Base-by-base conservation (phyloP, 2,888 invertebrate genomes). In the Eumerus sabulonum region DNA sequence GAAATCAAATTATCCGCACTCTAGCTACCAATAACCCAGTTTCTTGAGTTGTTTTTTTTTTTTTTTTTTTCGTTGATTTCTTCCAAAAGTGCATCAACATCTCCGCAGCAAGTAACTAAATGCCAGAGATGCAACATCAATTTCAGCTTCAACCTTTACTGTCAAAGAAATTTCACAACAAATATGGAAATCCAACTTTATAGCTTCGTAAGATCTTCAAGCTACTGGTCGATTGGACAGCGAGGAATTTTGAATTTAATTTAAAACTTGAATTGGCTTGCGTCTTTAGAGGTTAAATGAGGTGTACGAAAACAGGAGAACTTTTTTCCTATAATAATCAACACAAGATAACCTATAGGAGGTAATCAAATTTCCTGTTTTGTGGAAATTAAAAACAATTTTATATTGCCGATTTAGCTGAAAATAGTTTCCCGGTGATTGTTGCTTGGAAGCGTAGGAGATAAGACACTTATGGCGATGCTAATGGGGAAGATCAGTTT, bases 311-410 rank as follows among this genome's bases (percentile, higher is more conserved):
- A 12, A 11, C 45, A 14, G n/a, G 48, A 66, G 2, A 27, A 27
- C 2, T 4, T 27, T 27, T 7, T 2, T 27, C 27, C 7, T 27
- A 7, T 7, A 4, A 2, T 27, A 27, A 27, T 4, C 7, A 27
- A 2, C 66, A 72, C 47, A 44, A 27, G 27, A 27, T 27, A 27
- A 27, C 27, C 27, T 27, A 27, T 14, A 7, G 13, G 42, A 45
- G 40, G 27, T 59, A 77, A 73, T 63, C 77, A 42, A 67, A 73
- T 77, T 77, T 77, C 38, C 19, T 42, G 17, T 57, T 50, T 42
- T 27, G 35, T 59, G 18, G 54, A 14, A 38, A 50, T 13, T 36
- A 50, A 18, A 44, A 42, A 14, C 19, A 17, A 17, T 67, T 74
- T 56, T 27, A 4, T 27, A 2, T 7, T 27, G 2, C 27, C 7